phyloP scores from a whole-genome alignment of 2,113 vertebrate genomes.

The Lepus europaeus region DNA sequence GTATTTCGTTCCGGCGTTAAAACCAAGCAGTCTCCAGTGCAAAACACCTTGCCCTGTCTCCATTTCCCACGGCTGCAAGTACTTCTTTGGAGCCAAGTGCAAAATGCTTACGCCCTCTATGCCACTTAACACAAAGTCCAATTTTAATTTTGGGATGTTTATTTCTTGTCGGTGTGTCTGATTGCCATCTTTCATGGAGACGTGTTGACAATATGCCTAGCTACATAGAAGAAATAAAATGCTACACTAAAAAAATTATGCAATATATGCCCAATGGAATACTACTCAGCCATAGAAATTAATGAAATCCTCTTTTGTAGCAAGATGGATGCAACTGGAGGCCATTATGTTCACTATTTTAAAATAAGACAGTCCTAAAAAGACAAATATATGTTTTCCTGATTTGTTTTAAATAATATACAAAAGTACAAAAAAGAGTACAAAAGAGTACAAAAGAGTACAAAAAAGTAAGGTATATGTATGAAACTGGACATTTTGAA shows the following conservation, averaged over 20 bases:
- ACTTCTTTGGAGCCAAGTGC: background rate
- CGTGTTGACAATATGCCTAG: slow-evolving; percentile 44
- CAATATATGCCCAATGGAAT: too few relatives aligned
- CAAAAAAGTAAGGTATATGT: too few relatives aligned
- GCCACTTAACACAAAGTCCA: slow-evolving; percentile 40
- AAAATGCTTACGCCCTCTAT: background rate
- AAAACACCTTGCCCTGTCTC: background rate
- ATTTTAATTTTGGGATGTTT: slow-evolving; percentile 55
- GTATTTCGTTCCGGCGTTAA: background rate
- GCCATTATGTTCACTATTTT: too few relatives aligned
- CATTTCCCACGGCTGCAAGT: background rate
- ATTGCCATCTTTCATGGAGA: background rate
- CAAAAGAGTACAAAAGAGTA: too few relatives aligned
- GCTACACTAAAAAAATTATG: background rate
- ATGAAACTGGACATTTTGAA: too few relatives aligned
- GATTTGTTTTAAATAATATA: too few relatives aligned
- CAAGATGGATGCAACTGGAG: too few relatives aligned
- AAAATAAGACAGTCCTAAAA: too few relatives aligned
- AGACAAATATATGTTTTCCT: too few relatives aligned
- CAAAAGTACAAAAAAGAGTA: too few relatives aligned
- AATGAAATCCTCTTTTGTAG: too few relatives aligned
- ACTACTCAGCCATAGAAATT: too few relatives aligned
- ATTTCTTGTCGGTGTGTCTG: slow-evolving; percentile 25
- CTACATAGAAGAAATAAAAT: slow-evolving; percentile 62
- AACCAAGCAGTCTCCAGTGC: background rate